Conservation (phyloP, 2,797 vertebrate species). For the Halcyon leucocephala region DNA sequence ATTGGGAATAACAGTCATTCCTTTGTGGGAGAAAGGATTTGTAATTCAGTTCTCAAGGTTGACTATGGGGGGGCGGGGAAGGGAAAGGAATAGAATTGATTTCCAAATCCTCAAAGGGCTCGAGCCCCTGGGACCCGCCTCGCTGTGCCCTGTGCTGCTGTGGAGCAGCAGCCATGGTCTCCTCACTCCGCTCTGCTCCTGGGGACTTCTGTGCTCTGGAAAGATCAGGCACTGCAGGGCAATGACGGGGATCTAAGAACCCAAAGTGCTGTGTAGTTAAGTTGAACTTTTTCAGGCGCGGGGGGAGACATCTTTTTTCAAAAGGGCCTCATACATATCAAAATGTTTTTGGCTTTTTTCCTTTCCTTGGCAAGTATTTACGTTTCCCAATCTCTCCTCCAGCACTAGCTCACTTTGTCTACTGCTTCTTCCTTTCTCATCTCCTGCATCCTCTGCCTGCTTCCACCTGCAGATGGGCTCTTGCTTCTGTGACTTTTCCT, state of each 20-base stretch:
- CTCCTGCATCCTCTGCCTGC: not conserved
- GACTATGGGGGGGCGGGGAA: not conserved
- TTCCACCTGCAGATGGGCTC: not conserved
- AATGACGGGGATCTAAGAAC: fast-evolving
- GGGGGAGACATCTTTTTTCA: fast-evolving
- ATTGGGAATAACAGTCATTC: slow-evolving; percentile 70
- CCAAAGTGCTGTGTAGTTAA: fast-evolving
- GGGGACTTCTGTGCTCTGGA: fast-evolving
- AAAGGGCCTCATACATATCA: fast-evolving
- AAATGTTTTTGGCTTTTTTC: not conserved
- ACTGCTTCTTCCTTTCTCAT: not conserved
- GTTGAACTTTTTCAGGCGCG: not conserved
- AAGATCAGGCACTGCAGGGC: not conserved
- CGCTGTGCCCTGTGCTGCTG: fast-evolving
- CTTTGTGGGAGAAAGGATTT: slow-evolving; percentile 30
- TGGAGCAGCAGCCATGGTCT: not conserved
- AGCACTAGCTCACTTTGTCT: not conserved
- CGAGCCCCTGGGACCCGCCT: not conserved
- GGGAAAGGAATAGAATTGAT: not conserved
- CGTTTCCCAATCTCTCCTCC: not conserved
- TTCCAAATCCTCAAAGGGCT: not conserved
- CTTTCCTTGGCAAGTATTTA: not conserved
- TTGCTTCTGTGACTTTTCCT: not conserved
- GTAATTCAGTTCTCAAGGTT: slow-evolving; percentile 43
- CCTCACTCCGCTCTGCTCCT: not conserved